These are phyloP conservation scores for Pemphredon lugubris DNA, from an alignment of 2,888 invertebrate species.

Conservation along the genomic window DNA sequence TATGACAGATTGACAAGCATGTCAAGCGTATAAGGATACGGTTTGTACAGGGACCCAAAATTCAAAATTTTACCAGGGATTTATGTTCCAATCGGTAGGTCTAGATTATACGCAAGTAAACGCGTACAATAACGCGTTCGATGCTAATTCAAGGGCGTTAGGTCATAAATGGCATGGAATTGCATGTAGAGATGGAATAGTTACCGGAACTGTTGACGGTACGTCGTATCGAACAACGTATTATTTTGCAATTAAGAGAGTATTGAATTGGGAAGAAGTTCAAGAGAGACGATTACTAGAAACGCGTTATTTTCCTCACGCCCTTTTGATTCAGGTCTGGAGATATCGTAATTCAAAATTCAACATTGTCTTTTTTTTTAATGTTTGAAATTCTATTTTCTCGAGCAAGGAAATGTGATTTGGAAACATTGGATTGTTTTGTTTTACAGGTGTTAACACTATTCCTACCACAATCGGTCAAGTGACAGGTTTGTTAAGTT, in stretches of 20 bases:
- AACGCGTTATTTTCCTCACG: too few species aligned
- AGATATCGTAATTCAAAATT: too few species aligned
- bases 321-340: too few species aligned
- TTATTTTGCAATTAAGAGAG: not conserved
- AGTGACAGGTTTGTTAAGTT: too few species aligned
- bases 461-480: too few species aligned
- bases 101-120: slow-evolving; percentile 9
- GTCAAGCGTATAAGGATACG: slow-evolving; percentile 20
- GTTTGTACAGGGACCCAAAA: slow-evolving; percentile 66
- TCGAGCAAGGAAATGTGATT: too few species aligned
- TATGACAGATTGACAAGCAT: slow-evolving; percentile 8
- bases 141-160: not conserved
- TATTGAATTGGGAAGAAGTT: too few species aligned
- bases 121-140: not conserved
- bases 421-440: too few species aligned
- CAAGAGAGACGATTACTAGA: too few species aligned
- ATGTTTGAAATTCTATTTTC: too few species aligned
- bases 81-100: slow-evolving; percentile 57
- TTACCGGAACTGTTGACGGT: not conserved
- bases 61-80: slow-evolving; percentile 45
- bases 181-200: not conserved
- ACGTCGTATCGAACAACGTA: not conserved
- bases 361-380: too few species aligned
- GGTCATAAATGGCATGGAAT: not conserved
- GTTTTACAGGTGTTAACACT: too few species aligned